Conservation (phyloP, 53 echinoderm and acorn worm genomes). For the Zoroaster sp. region DNA sequence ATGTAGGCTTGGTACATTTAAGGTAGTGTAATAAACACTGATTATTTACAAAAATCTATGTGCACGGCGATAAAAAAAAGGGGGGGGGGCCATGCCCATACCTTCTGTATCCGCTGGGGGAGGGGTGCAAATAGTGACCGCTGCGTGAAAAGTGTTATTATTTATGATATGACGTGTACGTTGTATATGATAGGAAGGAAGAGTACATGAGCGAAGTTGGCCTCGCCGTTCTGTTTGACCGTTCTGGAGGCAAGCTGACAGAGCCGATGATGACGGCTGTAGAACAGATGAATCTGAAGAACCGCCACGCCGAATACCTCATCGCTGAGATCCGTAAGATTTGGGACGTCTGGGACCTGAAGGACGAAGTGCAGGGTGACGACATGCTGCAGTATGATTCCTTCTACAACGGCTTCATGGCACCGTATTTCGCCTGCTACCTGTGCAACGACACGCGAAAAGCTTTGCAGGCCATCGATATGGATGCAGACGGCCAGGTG, state of each 20-base stretch:
- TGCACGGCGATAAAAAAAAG: too few relatives aligned
- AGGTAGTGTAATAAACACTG: too few relatives aligned
- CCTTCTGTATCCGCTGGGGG: too few relatives aligned
- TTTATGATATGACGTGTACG: too few relatives aligned
- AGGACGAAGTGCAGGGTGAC: conserved; percentile 56
- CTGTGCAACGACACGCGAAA: conserved; percentile 34
- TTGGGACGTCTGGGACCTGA: conserved; percentile 58
- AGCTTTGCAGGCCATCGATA: conserved; percentile 50
- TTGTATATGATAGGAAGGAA: conserved; percentile 33
- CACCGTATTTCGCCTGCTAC: conserved; percentile 68
- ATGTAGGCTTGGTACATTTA: too few relatives aligned
- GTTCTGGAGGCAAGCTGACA: conserved; percentile 48
- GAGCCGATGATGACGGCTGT: conserved; percentile 30
- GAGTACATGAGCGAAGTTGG: conserved; percentile 61
- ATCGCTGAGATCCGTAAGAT: conserved; percentile 13
- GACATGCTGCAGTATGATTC: conserved; percentile 42
- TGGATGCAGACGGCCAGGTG: conserved; percentile 44
- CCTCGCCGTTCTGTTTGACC: conserved; percentile 56
- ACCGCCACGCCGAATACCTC: not conserved
- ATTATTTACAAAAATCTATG: too few relatives aligned
- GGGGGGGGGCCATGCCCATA: too few relatives aligned
- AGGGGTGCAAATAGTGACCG: too few relatives aligned
- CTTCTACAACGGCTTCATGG: conserved; percentile 69
- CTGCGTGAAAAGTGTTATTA: too few relatives aligned
- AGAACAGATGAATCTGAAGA: not conserved